Evolutionary conservation across 2,113 vertebrate species (phyloP), one percentile per base, ranked within the genome.

Genomic region (Callionymus lyra): DNA sequence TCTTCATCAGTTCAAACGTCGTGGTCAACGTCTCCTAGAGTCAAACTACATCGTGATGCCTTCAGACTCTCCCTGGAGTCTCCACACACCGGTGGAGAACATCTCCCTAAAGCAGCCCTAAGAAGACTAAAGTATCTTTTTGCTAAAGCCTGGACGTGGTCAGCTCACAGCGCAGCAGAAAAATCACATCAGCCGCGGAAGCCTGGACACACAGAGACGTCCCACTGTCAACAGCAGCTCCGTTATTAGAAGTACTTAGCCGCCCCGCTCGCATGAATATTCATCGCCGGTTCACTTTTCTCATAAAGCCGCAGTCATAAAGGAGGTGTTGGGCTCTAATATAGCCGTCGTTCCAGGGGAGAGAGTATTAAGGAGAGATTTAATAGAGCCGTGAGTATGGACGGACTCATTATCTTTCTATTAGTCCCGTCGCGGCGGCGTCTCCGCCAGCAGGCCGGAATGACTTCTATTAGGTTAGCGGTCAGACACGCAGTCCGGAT

Each of bases 361-460:
- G 72, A 74, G 79, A 78, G 80, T 68, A 84, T 85, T 85, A 85
- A 84, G 77, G 57, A 59, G 74, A 80, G 81, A 84, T 85, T 87
- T 85, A 85, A 86, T 85, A 81, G 81, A 84, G 79, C 66, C 74
- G 65, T 82, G 73, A 80, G 76, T 76, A 66, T 71, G 72, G 73
- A 74, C 74, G 51, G 75, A 76, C 83, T 82, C 81, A 86, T 86
- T 87, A 86, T 86, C 77, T 84, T 79, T 83, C 82, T 84, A 87
- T 87, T 86, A 87, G 81, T 80, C 64, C 74, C 53, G 68, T 69
- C 52, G 59, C 74, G 48, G 59, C 63, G 53, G 44, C 57, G 61
- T 63, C 66, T 56, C 50, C 41, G 63, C 70, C 66, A 74, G 78
- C 74, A 76, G 80, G 79, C 81, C 73, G 77, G 70, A 79, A 70